Evolutionary conservation across 1,140 invertebrate genomes (phyloP), one percentile per base, ranked within the genome.

Genomic region (Lethocerus indicus): DNA sequence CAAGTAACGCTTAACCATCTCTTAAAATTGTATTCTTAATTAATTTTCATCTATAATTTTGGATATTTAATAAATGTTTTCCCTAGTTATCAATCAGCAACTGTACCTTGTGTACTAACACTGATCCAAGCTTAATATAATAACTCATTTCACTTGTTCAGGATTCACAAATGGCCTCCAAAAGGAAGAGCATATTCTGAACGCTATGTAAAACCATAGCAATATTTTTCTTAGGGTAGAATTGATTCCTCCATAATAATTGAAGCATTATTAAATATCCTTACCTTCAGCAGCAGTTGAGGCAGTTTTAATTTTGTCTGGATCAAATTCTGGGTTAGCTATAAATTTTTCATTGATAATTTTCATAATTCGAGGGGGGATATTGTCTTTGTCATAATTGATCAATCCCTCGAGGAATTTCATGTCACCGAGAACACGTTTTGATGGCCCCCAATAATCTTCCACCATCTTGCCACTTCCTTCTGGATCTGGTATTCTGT

Each of bases 391-490:
- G 60, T 97, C 89, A 58, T 83, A 96, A 54, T 83, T 75, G 18
- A 89, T 73, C 14, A 96, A 64, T 21, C 75, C 75, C 49, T 87
- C 81, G 23, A 95, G 62, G 63, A 97, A 96, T 59, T 84, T 89
- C 56, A 89, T 83, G 58, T 96, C 92, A 47, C 85, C 87, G 0
- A 97, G 68, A 20, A 96, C 61, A 63, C 84, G 85, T 59, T 95
- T 85, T 0, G 89, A 90, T 0, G 87, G 81, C 7, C 82, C 85
- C 92, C 92, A 96, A 63, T 83, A 96, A 62, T 97, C 93, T 52
- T 95, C 88, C 0, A 81, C 63, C 55, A 84, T 78, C 50, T 90
- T 92, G 0, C 82, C 81, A 2, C 65, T 61, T 14, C 63, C 64
- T 45, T 67, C 73, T 3, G 83, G 78, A 66, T 87, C 83, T 7